Evolutionary conservation across 2,113 vertebrate species (phyloP).

Genomic region (Malaclemys terrapin): DNA sequence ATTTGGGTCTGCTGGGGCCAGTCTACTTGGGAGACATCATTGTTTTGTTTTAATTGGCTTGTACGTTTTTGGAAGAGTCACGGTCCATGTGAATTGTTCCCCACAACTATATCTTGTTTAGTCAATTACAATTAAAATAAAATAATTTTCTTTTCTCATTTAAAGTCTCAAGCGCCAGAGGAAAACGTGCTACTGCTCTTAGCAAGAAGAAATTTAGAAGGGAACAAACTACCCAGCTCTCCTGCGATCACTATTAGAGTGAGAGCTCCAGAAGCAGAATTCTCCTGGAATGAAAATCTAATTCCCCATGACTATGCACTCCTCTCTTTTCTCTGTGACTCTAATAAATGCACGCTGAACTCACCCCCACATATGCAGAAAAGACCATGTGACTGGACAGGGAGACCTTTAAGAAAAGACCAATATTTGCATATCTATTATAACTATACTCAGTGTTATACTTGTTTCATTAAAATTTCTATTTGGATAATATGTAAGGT

Average conservation of each 20-base stretch:
- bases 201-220: constrained; percentile 32
- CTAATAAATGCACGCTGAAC: constrained; percentile 70
- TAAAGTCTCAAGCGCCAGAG: constrained; percentile 7
- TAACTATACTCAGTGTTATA: constrained; percentile 80
- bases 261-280: not conserved
- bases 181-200: constrained; percentile 15
- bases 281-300: constrained; percentile 57
- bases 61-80: constrained; percentile 38
- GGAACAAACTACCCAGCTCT: constrained; percentile 54
- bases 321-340: constrained; percentile 47
- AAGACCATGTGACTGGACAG: constrained; percentile 79
- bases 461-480: constrained; percentile 88
- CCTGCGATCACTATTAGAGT: constrained; percentile 35
- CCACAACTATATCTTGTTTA: not conserved
- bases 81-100: constrained; percentile 17
- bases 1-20: constrained; percentile 25
- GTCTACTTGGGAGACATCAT: constrained; percentile 7
- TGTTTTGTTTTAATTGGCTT: constrained; percentile 49
- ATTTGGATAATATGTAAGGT: constrained; percentile 89
- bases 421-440: constrained; percentile 91
- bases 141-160: not conserved
- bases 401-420: constrained; percentile 89
- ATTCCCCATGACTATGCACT: constrained; percentile 57
- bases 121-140: constrained; percentile 5
- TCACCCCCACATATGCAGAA: constrained; percentile 57